A percentile compares a stretch with the other conserved stretches of the same genome.
These are phyloP conservation scores for Galemys pyrenaicus DNA, from an alignment of 2,113 vertebrate genomes.

Conservation along the genomic window DNA sequence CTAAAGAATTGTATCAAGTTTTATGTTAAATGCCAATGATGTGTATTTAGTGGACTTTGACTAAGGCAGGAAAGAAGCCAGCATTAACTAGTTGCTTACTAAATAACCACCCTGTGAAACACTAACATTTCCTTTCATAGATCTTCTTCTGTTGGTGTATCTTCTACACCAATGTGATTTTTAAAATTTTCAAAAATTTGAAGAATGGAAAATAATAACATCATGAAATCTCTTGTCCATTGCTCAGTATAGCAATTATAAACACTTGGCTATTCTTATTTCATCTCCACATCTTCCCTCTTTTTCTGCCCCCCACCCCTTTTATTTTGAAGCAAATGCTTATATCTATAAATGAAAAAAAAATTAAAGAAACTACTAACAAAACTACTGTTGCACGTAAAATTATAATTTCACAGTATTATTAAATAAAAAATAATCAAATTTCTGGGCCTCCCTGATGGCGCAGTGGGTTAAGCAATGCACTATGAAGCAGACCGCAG, in stretches of 20 bases:
- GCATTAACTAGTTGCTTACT: not conserved
- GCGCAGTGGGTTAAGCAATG: too few relatives aligned
- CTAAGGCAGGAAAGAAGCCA: not conserved
- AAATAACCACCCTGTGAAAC: not conserved
- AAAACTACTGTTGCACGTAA: not conserved
- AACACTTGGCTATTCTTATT: not conserved
- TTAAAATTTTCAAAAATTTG: not conserved
- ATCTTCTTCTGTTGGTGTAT: not conserved
- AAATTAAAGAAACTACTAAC: not conserved
- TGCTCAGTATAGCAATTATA: not conserved
- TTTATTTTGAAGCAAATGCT: constrained; percentile 17
- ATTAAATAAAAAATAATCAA: not conserved
- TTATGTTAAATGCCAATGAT: not conserved
- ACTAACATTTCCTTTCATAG: not conserved
- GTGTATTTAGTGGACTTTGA: not conserved
- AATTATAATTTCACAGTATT: not conserved
- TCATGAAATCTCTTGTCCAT: not conserved
- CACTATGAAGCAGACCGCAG: too few relatives aligned
- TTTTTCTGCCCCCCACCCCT: not conserved
- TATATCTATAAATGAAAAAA: not conserved
- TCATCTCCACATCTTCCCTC: not conserved
- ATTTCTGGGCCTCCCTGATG: too few relatives aligned
- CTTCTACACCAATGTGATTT: too few relatives aligned
- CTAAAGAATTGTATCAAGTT: not conserved
- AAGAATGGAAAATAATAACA: not conserved